Base-by-base conservation (phyloP, 2,797 vertebrate genomes). In the Euthynnus affinis region DNA sequence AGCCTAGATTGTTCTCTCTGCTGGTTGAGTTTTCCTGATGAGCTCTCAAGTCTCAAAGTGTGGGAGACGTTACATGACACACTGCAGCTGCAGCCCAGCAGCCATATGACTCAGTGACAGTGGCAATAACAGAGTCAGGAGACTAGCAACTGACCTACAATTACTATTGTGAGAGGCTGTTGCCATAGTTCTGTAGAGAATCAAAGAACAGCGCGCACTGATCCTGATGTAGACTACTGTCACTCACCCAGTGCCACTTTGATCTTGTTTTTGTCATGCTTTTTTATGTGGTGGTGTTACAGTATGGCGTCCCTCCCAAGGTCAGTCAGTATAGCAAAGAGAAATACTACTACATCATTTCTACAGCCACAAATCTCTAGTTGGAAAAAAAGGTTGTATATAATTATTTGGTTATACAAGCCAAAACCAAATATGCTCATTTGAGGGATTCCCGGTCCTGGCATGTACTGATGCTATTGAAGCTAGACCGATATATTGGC, bases 141-240 rank as follows among this genome's bases (percentile, higher is more conserved):
- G 79, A 88, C 57, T 64, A 80, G 37, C 46, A 34, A 58, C 72
- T 86, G 79, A 85, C 76, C 71, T 42, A 22, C 51, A 65, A 80
- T 69, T 81, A 81, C 72, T 84, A 61, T 74, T 58, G 74, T 53
- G 60, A 83, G 79, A 83, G 69, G 40, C 65, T 57, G 86, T 89
- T 90, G 80, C 87, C 80, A 85, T 89, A 83, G 89, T 80, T 64
- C 70, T 71, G 18, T 75, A 34, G 37, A 18, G 48, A 81, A 76
- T 67, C 51, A 66, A 22, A 76, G 67, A 74, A 49, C 70, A 56
- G 69, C 66, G 2, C 70, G 57, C 32, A 51, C 23, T 53, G 65
- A 61, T 76, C 62, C 53, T 25, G 72, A 44, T 69, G 75, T 59
- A 80, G 71, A 65, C 69, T 25, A 22, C 67, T 71, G 60, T 65